Base-by-base conservation (phyloP, 2,113 vertebrate genomes). In the Hippocampus guttulatus region DNA sequence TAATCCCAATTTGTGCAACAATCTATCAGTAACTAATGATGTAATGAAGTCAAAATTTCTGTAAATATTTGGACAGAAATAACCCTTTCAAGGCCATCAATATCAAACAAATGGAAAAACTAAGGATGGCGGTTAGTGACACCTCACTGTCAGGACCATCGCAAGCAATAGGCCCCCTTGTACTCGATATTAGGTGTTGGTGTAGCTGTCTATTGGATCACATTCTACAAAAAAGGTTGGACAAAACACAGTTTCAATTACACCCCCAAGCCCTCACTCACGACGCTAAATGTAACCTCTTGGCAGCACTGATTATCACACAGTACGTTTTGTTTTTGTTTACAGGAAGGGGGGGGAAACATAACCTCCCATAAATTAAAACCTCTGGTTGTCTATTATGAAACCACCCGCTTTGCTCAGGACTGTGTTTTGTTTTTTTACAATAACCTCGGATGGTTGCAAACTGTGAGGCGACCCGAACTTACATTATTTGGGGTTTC, bases 401-500 rank as follows among this genome's bases (percentile, higher is more conserved):
- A 82, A 88, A 84, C 88, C 87, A 89, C 88, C 89, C 88, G 86
- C 67, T 80, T 71, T 78, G 38, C 78, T 88, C 79, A 87, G 84
- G 85, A 85, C 27, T 52, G 16, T 20, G 0, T 73, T 71, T 67
- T 20, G 77, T 16, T 66, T 69, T 67, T 27, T 14, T 2, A 69
- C 78, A 84, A 81, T 76, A 57, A 64, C 72, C 74, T 78, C 5
- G 7, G 58, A 71, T 71, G 45, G 71, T 58, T 74, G 47, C 27
- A 49, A 63, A 74, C 71, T 64, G 70, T 41, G 68, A 67, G 33
- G 0, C 68, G 76, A 74, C 52, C 70, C 62, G 20, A 63, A 33
- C 58, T 61, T 18, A 9, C 75, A 33, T 73, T 75, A 64, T 74
- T 71, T 30, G 76, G 61, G 75, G 12, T 68, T 75, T 20, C 70